Percentiles rank a stretch among this genome's conserved stretches.
phyloP scores from a whole-genome alignment of 2,113 vertebrate species.

The Eleginops maclovinus region DNA sequence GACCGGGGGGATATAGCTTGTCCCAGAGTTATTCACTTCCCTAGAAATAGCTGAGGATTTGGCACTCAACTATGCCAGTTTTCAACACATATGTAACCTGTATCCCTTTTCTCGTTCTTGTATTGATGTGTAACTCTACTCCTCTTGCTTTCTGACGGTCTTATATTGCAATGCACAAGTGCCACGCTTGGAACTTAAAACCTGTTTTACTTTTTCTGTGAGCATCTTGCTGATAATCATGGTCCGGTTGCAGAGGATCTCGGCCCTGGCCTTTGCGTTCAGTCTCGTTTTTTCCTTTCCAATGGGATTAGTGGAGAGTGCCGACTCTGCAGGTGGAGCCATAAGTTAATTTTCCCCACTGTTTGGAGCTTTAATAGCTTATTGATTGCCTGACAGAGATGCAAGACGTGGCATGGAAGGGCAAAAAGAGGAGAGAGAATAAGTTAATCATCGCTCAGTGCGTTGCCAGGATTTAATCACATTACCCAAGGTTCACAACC shows the following conservation, averaged over 20 bases:
- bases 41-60: slow-evolving; percentile 18
- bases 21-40: slow-evolving; percentile 20
- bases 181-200: slow-evolving; percentile 15
- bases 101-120: slow-evolving; percentile 11
- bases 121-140: background rate
- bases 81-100: slow-evolving; percentile 24
- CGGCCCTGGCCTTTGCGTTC: slow-evolving; percentile 44
- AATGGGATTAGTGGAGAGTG: slow-evolving; percentile 82
- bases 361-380: slow-evolving; percentile 85
- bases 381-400: slow-evolving; percentile 84
- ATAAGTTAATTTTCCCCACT: slow-evolving; percentile 83
- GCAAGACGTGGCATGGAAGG: slow-evolving; percentile 72
- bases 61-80: slow-evolving; percentile 13
- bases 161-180: background rate
- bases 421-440: slow-evolving; percentile 71
- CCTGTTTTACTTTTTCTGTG: slow-evolving; percentile 13
- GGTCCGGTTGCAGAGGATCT: slow-evolving; percentile 54
- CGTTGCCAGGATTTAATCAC: slow-evolving; percentile 78
- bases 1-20: slow-evolving; percentile 14
- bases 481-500: slow-evolving; percentile 71
- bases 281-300: slow-evolving; percentile 67
- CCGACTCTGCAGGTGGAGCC: slow-evolving; percentile 80
- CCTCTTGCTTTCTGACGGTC: accelerated
- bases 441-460: slow-evolving; percentile 82
- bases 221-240: slow-evolving; percentile 23